phyloP scores from a whole-genome alignment of 2,113 vertebrate genomes.

The Neogobius melanostomus region DNA sequence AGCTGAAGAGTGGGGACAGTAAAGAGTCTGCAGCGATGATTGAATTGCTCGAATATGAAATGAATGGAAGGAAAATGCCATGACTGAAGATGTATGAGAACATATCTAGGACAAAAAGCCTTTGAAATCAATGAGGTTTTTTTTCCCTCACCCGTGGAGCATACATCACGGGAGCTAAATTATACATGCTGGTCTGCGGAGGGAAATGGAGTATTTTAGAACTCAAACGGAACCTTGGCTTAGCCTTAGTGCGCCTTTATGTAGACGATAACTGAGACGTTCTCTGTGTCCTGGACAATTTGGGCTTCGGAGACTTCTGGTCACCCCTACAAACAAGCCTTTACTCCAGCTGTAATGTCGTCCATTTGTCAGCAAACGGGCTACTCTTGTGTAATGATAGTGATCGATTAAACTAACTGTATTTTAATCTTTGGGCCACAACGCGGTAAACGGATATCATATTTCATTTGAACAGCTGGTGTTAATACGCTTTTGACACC shows the following conservation, averaged over 20 bases:
- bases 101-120: neutral
- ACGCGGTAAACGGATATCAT: neutral
- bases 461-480: slow-evolving; percentile 1
- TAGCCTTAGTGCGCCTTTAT: too few species aligned
- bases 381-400: neutral
- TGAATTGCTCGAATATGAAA: neutral
- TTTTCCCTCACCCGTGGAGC: neutral
- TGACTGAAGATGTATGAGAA: neutral
- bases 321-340: too few species aligned
- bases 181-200: neutral
- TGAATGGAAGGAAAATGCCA: neutral
- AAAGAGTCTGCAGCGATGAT: neutral
- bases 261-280: too few species aligned
- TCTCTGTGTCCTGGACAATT: too few species aligned
- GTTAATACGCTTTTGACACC: neutral
- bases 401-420: slow-evolving; percentile 1
- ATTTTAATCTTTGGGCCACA: neutral
- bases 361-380: too few species aligned
- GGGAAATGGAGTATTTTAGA: neutral
- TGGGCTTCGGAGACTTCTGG: too few species aligned
- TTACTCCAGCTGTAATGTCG: too few species aligned
- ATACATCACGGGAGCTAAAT: neutral
- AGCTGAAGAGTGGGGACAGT: neutral
- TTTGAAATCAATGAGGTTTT: neutral
- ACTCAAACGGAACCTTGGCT: too few species aligned